Base-by-base conservation (phyloP, 1,140 invertebrate genomes). In the Aphelenchoides avenae region DNA sequence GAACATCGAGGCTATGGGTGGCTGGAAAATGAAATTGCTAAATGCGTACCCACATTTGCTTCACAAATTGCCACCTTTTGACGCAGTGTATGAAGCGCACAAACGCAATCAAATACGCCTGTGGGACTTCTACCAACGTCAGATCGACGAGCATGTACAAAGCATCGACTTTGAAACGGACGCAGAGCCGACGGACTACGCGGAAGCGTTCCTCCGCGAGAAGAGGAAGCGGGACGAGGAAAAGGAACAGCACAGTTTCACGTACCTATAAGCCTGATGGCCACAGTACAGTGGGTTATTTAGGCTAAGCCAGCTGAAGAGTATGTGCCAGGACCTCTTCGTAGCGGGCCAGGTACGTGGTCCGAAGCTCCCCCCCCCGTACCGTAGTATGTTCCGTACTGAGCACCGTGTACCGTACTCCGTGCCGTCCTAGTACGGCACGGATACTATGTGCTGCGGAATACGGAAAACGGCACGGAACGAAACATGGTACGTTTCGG, bases 1-100 rank as follows among this genome's bases (percentile, higher is more conserved):
- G 26, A 51, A 51, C 54, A n/a, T 51, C 5, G 50, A 51, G 27
- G 26, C 18, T 20, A 26, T 40, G 40, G 49, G 9, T 11, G 27
- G 22, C 5, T 22, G 29, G 9, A 51, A 51, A 15, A 30, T 31
- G 11, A 50, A 13, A 13, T n/a, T n/a, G 42, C 15, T 44, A 39
- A 13, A 13, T 13, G 11, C 39, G 13, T 44, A 13, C 15, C 42
- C 13, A 13, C 13, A 15, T 11, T 11, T n/a, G 9, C 11, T 44
- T 13, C 11, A 44, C 13, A 39, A 34, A 11, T n/a, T 15, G 11
- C 13, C 15, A 13, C 34, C 11, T 13, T 11, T 15, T 11, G 39
- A 44, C 42, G 34, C 13, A 34, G 15, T 44, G 9, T 44, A n/a
- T 34, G 11, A 11, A 9, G 13, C 13, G 13, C 11, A 51, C 20